Conservation (phyloP, 2,888 invertebrate genomes). For the Rhagonycha lutea region DNA sequence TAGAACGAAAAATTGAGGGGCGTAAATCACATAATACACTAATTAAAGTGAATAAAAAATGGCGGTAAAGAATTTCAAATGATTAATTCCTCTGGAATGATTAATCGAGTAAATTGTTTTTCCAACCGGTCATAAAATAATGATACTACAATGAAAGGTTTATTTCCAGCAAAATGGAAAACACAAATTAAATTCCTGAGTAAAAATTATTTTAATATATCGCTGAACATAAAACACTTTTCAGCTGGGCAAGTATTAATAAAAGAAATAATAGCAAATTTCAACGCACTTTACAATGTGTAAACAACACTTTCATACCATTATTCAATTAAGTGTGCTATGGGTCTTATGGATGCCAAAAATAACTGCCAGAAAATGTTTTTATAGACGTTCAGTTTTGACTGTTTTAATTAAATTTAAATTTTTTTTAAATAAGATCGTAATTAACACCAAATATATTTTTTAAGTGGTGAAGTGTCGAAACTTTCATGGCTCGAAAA, state of each 20-base stretch:
- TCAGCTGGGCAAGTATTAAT: constrained; percentile 17
- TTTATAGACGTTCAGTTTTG: constrained; percentile 16
- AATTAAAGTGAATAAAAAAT: background rate
- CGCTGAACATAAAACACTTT: constrained; percentile 12
- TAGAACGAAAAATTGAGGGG: constrained; percentile 15
- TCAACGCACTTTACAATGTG: constrained; percentile 31
- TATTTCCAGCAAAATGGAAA: constrained; percentile 15
- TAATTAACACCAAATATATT: background rate
- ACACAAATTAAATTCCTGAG: constrained; percentile 14
- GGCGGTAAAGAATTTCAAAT: background rate
- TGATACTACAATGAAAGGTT: constrained; percentile 4
- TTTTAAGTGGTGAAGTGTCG: background rate
- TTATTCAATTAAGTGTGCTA: constrained; percentile 35
- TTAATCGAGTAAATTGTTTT: background rate
- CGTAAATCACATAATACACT: constrained; percentile 1
- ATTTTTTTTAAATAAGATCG: constrained; percentile 4
- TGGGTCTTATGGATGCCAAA: constrained; percentile 35
- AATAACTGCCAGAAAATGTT: constrained; percentile 33
- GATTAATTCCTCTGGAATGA: background rate
- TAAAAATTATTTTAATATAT: constrained; percentile 19
- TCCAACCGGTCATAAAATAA: background rate
- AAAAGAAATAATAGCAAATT: constrained; percentile 33
- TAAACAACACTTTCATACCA: constrained; percentile 35
- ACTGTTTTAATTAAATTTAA: constrained; percentile 9
- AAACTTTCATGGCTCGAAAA: background rate